A percentile compares a stretch with the other conserved stretches of the same genome.
phyloP scores from a whole-genome alignment of 2,797 vertebrate species.

The Sternotherus odoratus region DNA sequence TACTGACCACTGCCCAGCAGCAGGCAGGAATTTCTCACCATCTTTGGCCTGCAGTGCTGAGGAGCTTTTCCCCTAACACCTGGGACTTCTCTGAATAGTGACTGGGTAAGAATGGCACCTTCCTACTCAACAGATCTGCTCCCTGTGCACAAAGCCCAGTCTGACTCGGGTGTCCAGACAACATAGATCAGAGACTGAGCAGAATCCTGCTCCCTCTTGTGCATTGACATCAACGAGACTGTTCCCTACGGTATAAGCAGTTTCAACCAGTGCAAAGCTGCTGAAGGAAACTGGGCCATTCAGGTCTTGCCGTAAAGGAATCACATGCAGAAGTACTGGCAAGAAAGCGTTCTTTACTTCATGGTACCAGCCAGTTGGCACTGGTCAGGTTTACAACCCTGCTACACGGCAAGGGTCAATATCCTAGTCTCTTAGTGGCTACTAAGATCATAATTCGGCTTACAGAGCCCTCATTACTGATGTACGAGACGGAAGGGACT shows the following conservation, averaged over 20 bases:
- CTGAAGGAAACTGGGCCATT: neutral
- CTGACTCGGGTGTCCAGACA: neutral
- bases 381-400: neutral
- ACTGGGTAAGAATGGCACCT: neutral
- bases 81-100: neutral
- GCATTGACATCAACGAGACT: neutral
- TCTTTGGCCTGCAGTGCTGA: neutral
- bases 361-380: neutral
- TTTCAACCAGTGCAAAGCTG: neutral
- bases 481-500: neutral
- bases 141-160: neutral
- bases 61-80: neutral
- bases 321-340: neutral
- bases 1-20: neutral
- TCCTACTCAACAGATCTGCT: neutral
- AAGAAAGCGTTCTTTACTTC: neutral
- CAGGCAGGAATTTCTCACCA: neutral
- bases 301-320: neutral
- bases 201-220: neutral
- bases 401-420: neutral
- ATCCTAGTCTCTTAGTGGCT: neutral
- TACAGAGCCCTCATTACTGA: neutral
- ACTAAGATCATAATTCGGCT: neutral
- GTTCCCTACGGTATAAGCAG: neutral
- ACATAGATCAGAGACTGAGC: neutral